Base-by-base conservation (phyloP, 2,888 invertebrate species). In the Eupithecia insigniata region DNA sequence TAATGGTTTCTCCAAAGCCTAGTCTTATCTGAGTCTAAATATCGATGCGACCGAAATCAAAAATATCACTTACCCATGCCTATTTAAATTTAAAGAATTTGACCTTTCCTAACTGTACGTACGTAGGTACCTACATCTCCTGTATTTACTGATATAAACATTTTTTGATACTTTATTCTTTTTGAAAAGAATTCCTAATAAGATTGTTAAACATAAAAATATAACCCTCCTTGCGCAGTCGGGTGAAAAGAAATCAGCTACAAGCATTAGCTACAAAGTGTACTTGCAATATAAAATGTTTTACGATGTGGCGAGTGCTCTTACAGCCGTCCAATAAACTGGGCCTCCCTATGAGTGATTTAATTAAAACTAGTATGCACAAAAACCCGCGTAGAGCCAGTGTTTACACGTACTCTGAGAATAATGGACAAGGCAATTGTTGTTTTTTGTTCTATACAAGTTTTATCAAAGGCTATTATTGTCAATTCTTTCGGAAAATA, bases 301-400 rank as follows among this genome's bases (percentile, higher is more conserved):
- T 36, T 64, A 36, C 39, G 34, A 71, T 62, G 43, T 71, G 71
- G 58, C 55, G 55, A 39, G 58, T 69, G 74, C 34, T 71, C 66
- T 69, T 67, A 72, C 69, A 60, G 58, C 78, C 83, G 67, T 55
- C 70, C 69, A 71, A 76, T 58, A 69, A 78, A 73, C 75, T 75
- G 69, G 85, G 85, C 84, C 84, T 80, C 84, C 71, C 61, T 64
- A 74, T 78, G 80, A 81, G 80, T 80, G 71, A 75, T 82, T 83
- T 83, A 87, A 87, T 87, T 87, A 86, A 85, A 83, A 80, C 75
- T 81, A n/a, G n/a, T n/a, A 78, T 70, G 77, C 74, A 76, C 77
- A 79, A 79, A 80, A 80, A 75, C 72, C 3, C 30, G 61, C 69
- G 73, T 60, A 67, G 72, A 73, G 67, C 64, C 16, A 67, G 22